Evolutionary conservation across 2,797 vertebrate genomes (phyloP), one percentile per base, ranked within the genome.

Genomic region (Sarcophilus harrisii): DNA sequence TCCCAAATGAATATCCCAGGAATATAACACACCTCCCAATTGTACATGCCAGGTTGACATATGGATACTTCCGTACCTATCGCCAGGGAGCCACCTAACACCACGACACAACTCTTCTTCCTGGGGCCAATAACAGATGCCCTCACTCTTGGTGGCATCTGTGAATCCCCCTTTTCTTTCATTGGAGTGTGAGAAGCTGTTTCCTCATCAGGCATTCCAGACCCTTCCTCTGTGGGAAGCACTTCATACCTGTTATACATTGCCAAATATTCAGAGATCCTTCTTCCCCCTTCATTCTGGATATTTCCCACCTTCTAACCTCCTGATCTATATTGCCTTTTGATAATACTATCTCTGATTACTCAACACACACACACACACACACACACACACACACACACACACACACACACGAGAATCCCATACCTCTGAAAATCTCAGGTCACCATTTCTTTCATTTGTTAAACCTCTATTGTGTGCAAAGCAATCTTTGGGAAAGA

Each of bases 141-240:
- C 38, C 73, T 87, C 73, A 87, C 73, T 87, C 73, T 87, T 87
- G 73, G 73, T 87, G 73, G 73, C 38, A 87, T 49, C 38, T 87
- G 73, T 87, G 73, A 87, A 87, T 45, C 38, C 73, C 38, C 38
- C 73, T 87, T 87, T 87, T 87, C 73, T 87, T 87, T 87, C 73
- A 87, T 9, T 87, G 73, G 73, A 45, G 73, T 87, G 73, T 87
- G 73, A 87, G 73, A 87, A 87, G 73, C 73, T 49, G 73, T 87
- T 87, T 87, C 73, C 24, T 87, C 73, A 87, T 87, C 73, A 87
- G 73, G 73, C 73, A 87, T 87, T 87, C 73, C 73, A 87, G 73
- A 87, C 21, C 73, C 21, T 87, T 87, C 73, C 73, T 87, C 73
- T 87, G 73, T 87, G 73, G 73, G 73, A 87, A 87, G 73, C 73